A percentile compares a stretch with the other conserved stretches of the same genome.
These are phyloP conservation scores for Prietella phreatophila DNA, from an alignment of 2,113 vertebrate species.

Conservation along the genomic window DNA sequence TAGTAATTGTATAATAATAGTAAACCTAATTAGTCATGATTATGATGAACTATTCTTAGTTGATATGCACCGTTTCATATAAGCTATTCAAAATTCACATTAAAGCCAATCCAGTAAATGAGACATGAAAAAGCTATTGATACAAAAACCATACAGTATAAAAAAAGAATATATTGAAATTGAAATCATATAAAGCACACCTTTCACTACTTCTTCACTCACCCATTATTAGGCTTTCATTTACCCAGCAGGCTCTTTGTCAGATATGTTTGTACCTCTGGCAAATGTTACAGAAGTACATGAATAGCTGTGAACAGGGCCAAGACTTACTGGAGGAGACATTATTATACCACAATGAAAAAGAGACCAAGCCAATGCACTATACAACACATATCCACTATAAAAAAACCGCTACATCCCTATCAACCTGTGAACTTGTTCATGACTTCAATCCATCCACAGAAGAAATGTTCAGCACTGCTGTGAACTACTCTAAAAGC, in stretches of 20 bases:
- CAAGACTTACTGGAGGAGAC: not conserved
- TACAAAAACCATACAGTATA: not conserved
- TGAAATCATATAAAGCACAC: slow-evolving; percentile 4
- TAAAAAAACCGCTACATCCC: not conserved
- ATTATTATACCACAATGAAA: not conserved
- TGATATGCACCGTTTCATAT: not conserved
- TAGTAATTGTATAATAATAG: too few relatives aligned
- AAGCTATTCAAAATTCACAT: not conserved
- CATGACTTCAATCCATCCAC: not conserved
- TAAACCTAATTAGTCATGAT: not conserved
- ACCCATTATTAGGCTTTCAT: not conserved
- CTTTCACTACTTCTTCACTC: not conserved
- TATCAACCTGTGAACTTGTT: not conserved
- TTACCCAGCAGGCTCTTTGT: not conserved
- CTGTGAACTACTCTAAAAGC: not conserved
- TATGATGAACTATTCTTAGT: not conserved
- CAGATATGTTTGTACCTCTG: not conserved
- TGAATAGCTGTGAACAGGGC: not conserved
- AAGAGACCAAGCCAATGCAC: not conserved
- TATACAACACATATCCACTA: not conserved
- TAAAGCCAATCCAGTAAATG: not conserved
- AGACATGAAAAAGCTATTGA: not conserved
- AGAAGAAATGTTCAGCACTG: not conserved
- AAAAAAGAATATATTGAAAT: not conserved
- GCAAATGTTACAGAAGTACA: slow-evolving; percentile 1